These are phyloP conservation scores for Oreotrochilus melanogaster DNA, from an alignment of 2,113 vertebrate genomes.

Conservation along the genomic window DNA sequence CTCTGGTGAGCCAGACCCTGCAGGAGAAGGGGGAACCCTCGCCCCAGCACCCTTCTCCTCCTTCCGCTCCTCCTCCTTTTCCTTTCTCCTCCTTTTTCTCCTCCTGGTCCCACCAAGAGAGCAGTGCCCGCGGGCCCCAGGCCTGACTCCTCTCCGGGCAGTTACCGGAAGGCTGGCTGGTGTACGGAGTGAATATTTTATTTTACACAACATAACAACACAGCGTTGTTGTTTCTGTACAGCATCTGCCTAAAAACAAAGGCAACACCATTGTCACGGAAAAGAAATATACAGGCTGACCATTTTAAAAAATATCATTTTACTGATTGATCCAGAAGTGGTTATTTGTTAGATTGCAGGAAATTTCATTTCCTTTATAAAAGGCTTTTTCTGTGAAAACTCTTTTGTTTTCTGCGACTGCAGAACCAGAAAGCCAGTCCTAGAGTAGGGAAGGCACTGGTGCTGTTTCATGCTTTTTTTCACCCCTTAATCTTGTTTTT, in stretches of 20 bases:
- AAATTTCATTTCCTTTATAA: conserved; percentile 80
- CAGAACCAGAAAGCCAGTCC: conserved; percentile 76
- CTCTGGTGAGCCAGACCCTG: fast-evolving
- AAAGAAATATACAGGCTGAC: conserved; percentile 82
- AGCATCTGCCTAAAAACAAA: conserved; percentile 88
- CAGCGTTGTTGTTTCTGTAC: conserved; percentile 89
- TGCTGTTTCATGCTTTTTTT: conserved; percentile 79
- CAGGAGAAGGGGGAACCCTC: neutral
- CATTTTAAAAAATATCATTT: conserved; percentile 88
- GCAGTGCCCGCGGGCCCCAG: neutral
- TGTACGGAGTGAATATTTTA: conserved; percentile 83
- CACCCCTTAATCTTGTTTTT: conserved; percentile 6
- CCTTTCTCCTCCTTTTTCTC: neutral
- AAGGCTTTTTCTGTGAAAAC: conserved; percentile 87
- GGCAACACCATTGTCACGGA: conserved; percentile 83
- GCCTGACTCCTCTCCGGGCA: neutral
- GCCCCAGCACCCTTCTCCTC: neutral
- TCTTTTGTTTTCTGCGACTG: conserved; percentile 68
- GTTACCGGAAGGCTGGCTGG: conserved; percentile 69
- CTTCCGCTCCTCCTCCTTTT: too few relatives aligned
- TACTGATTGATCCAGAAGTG: conserved; percentile 84
- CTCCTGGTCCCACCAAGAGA: neutral
- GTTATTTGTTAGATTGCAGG: conserved; percentile 71
- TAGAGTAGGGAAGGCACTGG: conserved; percentile 87
- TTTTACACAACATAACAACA: conserved; percentile 94